Evolutionary conservation across 2,888 invertebrate genomes (phyloP).

Genomic region (Drosophila neotestacea): DNA sequence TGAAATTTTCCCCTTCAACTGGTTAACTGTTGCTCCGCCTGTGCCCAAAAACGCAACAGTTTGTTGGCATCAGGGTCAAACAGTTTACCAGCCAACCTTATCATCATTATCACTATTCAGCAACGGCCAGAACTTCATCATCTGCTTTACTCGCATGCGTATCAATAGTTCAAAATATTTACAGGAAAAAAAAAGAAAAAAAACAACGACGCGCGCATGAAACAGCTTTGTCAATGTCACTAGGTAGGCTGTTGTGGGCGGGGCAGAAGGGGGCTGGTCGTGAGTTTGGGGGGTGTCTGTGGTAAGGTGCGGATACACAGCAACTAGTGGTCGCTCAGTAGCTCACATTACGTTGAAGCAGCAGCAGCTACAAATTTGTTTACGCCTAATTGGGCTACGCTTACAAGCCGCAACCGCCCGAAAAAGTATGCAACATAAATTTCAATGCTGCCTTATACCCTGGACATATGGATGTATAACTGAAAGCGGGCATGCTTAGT

Average conservation of each 20-base stretch:
- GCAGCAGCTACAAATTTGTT: conserved; percentile 65
- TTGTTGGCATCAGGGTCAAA: conserved; percentile 76
- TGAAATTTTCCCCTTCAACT: conserved; percentile 44
- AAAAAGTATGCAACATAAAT: conserved; percentile 62
- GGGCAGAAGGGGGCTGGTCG: not conserved
- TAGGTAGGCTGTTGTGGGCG: conserved; percentile 16
- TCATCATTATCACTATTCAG: not conserved
- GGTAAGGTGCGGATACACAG: conserved; percentile 33
- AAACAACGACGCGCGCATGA: conserved; percentile 30
- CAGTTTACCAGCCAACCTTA: conserved; percentile 13
- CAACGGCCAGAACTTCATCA: conserved; percentile 4
- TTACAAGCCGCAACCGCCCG: conserved; percentile 57
- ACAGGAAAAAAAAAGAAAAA: conserved; percentile 26
- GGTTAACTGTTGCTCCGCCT: conserved; percentile 40
- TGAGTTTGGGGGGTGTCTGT: not conserved
- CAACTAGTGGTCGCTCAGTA: conserved; percentile 55
- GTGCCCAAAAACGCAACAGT: conserved; percentile 64
- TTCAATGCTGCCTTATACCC: conserved; percentile 36
- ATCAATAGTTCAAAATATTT: conserved; percentile 76
- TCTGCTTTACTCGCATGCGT: conserved; percentile 45
- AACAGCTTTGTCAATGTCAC: conserved; percentile 74
- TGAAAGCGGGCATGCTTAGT: not conserved
- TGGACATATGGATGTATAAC: not conserved
- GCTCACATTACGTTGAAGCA: conserved; percentile 46
- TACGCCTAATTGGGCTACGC: conserved; percentile 78